Evolutionary conservation across 2,113 vertebrate species (phyloP), one percentile per base, ranked within the genome.

Genomic region (Mola mola): DNA sequence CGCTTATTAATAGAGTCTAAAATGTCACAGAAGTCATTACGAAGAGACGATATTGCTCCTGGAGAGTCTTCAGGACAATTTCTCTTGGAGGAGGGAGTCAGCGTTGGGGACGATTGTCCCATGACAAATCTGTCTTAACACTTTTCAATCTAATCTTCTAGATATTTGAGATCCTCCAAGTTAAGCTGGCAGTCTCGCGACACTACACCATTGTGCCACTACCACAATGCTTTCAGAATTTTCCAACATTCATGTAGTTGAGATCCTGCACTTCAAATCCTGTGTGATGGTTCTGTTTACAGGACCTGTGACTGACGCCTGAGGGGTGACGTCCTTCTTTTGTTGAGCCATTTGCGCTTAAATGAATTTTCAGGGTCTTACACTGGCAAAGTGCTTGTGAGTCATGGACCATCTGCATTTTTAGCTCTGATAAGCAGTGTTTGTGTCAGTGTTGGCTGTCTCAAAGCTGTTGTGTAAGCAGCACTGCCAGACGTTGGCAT

Each of bases 401-500:
- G 37, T 29, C 17, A 16, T 36, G 50, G 28, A 12, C 17, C 24
- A 11, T 36, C 48, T 34, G 43, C 28, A 29, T 25, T 42, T 36
- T 48, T 16, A 47, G 43, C 15, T 6, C 66, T 5, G 36, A 34
- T n/a, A 36, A 31, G 48, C 29, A n/a, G n/a, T 38, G 3, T 16
- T 33, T 25, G 10, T 56, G 43, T 56, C 33, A 43, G 4, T 8
- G 15, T 3, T 48, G 49, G 19, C 37, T 25, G 28, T 51, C 29
- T 38, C 34, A 48, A n/a, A 28, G 48, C 28, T 22, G 21, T 34
- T 37, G 26, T 28, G n/a, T 15, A 26, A 19, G 21, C 26, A 47
- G 47, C 31, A 15, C 25, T 46, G 31, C 69, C 24, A 60, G 41
- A 57, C 61, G 50, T 34, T 63, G 50, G 57, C 49, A 50, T 6